Evolutionary conservation across 2,797 vertebrate genomes (phyloP), one percentile per base, ranked within the genome.

Genomic region (Morelia viridis): DNA sequence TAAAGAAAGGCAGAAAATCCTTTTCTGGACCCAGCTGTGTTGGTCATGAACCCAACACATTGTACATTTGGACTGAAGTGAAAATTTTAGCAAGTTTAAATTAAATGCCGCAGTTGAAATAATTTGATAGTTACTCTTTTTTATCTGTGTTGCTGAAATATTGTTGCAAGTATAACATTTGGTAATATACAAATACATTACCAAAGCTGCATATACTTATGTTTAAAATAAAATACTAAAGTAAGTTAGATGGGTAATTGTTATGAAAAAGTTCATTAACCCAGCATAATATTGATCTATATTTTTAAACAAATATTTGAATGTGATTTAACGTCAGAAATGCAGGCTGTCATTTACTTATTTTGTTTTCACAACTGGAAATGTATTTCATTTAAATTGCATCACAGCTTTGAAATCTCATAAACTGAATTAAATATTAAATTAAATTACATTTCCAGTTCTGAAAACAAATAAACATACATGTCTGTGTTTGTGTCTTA

Each of bases 201-300:
- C 95, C 93, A 96, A 96, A 96, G 96, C 94, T 96, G 95, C 97
- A 96, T 96, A 94, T 98, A 97, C 96, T 96, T 98, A 97, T 97
- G 97, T 97, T 98, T 97, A 95, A 96, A 94, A 94, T 95, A 97
- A 97, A 96, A 98, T 97, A 97, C 97, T 98, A 97, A 98, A 97
- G 97, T 98, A 97, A 98, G 98, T 95, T 98, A 98, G 97, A 97
- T 98, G 97, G 97, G 97, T 97, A 97, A 97, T 98, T 98, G 97
- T 98, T 98, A 98, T 97, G 97, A 97, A 95, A 97, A 98, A 98
- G 96, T 97, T 98, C 98, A 96, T 97, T 98, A 96, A 98, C 97
- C 97, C 97, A 97, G 97, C 94, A 97, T 97, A 96, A 96, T 95
- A 95, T 94, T 95, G 35, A 96, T 96, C 95, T 97, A 96, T 96